Evolutionary conservation across 64 coral and sea anemone species (phyloP), one percentile per base, ranked within the genome.

Genomic region (Hydrozoanthus tunicans): DNA sequence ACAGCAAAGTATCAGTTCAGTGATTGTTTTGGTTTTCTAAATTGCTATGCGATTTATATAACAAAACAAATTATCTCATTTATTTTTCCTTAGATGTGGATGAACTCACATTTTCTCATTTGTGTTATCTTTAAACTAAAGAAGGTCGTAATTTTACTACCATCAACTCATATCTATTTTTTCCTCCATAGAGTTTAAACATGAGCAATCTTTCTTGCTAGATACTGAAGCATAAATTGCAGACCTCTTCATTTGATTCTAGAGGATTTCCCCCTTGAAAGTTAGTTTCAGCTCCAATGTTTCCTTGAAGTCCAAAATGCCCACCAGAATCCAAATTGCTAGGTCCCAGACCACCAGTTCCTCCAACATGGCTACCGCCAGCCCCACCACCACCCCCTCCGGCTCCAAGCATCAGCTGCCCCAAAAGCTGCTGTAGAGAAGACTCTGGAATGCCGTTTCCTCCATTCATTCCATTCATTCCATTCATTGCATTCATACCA

Each of bases 221-320:
- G 53, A 14, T 3, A n/a, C 13, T 58, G 20, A 17, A 79, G 5
- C 6, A n/a, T 20, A 77, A 77, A 58, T 23, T 15, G 20, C n/a
- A 79, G 11, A 86, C 83, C 67, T 86, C 83, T 15, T 59, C 83
- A 72, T 23, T 88, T 74, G 68, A 12, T 3, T 13, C 15, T 69
- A 73, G 10, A 15, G 69, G 2, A 53, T 74, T 88, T 0, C 11
- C 69, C 59, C 56, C 83, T 32, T 72, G 83, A 74, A 23, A 17
- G 17, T 53, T 70, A 9, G 55, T 68, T 7, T 83, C 63, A 14
- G 88, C 93, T n/a, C 82, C 86, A 67, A 23, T 78, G 63, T 77
- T 90, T 59, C 73, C 90, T 14, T 68, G 27, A 82, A 59, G 69
- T 82, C 66, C 92, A 90, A 90, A 69, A 81, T 94, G 88, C 4